Evolutionary conservation across 1,140 invertebrate species (phyloP).

Genomic region (Drosophila subpulchrella): DNA sequence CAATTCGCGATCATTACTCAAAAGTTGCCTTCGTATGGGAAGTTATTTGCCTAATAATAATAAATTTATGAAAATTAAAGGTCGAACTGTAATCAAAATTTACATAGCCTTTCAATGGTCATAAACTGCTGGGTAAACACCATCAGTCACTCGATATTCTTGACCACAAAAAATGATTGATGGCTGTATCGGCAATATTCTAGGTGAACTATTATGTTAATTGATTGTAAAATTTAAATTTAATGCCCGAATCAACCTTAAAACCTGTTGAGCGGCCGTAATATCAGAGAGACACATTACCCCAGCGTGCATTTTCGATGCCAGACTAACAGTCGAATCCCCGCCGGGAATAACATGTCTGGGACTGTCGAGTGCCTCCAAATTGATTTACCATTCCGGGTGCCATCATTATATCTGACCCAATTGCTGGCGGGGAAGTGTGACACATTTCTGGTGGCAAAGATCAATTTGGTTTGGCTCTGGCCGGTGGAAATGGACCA

Average conservation of each 20-base stretch:
- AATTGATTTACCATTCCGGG: conserved; percentile 44
- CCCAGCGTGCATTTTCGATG: conserved; percentile 6
- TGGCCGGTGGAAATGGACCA: conserved; percentile 40
- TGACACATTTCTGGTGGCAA: conserved; percentile 49
- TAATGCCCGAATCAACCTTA: conserved; percentile 25
- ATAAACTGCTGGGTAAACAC: conserved; percentile 6
- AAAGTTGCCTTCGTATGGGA: background rate
- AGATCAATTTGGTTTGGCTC: conserved; percentile 36
- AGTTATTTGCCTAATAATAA: conserved; percentile 19
- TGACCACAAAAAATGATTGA: conserved; percentile 30
- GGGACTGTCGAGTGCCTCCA: background rate
- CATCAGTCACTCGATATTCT: conserved; percentile 22
- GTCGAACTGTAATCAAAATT: conserved; percentile 20
- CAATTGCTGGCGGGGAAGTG: conserved; percentile 30
- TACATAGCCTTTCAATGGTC: conserved; percentile 17
- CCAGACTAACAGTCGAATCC: conserved; percentile 13
- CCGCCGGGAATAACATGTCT: conserved; percentile 25
- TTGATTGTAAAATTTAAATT: conserved; percentile 40
- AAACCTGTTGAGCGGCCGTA: conserved; percentile 19
- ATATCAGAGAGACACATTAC: conserved; percentile 2
- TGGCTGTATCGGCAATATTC: conserved; percentile 14
- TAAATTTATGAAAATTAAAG: conserved; percentile 5
- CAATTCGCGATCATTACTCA: conserved; percentile 8
- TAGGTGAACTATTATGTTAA: conserved; percentile 47
- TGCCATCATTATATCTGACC: conserved; percentile 46